A percentile compares a stretch with the other conserved stretches of the same genome.
These are phyloP conservation scores for Loris lydekkerianus DNA, from an alignment of 2,797 vertebrate species.

Conservation along the genomic window DNA sequence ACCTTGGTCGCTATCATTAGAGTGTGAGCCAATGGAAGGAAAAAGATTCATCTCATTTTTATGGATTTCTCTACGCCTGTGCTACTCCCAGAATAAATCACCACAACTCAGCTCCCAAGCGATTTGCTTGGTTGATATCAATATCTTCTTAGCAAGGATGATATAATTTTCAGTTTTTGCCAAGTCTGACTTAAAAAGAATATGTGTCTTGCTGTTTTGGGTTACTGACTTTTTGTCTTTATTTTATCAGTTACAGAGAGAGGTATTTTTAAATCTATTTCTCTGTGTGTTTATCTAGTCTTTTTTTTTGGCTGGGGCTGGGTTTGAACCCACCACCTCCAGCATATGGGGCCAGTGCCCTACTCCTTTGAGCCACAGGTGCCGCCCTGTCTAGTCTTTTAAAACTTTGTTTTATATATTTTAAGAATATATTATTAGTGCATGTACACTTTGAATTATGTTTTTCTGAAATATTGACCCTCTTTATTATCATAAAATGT, in stretches of 20 bases:
- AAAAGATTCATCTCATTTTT: background rate
- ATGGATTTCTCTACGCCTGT: background rate
- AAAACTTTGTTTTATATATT: background rate
- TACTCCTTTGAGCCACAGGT: too few relatives aligned
- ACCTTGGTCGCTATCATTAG: background rate
- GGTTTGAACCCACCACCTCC: too few relatives aligned
- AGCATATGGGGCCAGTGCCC: too few relatives aligned
- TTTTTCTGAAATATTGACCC: background rate
- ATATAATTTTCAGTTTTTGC: slow-evolving; percentile 23
- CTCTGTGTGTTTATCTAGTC: background rate
- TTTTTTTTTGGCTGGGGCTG: background rate
- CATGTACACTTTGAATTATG: background rate
- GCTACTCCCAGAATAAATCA: background rate
- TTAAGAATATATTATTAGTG: background rate
- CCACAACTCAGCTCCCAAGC: background rate
- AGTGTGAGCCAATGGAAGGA: background rate
- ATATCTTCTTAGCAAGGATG: background rate
- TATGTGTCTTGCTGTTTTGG: background rate
- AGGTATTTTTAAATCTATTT: background rate
- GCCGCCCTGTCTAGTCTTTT: background rate
- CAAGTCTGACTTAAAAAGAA: background rate
- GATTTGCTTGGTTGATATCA: background rate
- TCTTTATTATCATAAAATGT: background rate
- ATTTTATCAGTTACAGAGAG: background rate
- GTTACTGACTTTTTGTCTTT: background rate